These are phyloP conservation scores for Melinopterus prodromus DNA, from an alignment of 2,888 invertebrate genomes.

Conservation along the genomic window DNA sequence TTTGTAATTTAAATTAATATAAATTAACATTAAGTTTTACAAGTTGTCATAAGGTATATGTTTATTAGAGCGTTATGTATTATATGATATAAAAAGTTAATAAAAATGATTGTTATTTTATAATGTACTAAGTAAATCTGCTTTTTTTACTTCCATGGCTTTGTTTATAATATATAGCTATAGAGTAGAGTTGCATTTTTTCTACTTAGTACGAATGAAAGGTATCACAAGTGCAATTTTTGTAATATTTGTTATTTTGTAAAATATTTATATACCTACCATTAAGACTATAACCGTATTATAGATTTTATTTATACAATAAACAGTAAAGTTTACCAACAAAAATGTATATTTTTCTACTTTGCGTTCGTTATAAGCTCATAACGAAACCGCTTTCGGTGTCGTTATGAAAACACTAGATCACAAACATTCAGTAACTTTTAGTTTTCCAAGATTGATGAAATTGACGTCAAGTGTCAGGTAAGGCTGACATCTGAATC, in stretches of 20 bases:
- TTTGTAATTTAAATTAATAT: background rate
- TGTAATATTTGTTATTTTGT: background rate
- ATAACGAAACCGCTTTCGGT: no score
- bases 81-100: background rate
- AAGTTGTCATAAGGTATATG: background rate
- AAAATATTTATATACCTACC: background rate
- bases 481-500: no score
- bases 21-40: background rate
- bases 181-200: background rate
- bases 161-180: background rate
- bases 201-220: background rate
- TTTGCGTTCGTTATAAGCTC: no score
- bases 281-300: background rate
- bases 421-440: no score
- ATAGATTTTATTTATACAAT: background rate
- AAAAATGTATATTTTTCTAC: background rate
- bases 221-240: background rate
- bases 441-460: no score
- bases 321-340: background rate
- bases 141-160: background rate
- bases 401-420: no score
- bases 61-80: background rate
- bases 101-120: background rate
- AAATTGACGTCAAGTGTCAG: no score
- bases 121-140: background rate